Percentiles rank a stretch among this genome's conserved stretches.
phyloP scores from a whole-genome alignment of 2,888 invertebrate genomes.

The Drosophila yooni region DNA sequence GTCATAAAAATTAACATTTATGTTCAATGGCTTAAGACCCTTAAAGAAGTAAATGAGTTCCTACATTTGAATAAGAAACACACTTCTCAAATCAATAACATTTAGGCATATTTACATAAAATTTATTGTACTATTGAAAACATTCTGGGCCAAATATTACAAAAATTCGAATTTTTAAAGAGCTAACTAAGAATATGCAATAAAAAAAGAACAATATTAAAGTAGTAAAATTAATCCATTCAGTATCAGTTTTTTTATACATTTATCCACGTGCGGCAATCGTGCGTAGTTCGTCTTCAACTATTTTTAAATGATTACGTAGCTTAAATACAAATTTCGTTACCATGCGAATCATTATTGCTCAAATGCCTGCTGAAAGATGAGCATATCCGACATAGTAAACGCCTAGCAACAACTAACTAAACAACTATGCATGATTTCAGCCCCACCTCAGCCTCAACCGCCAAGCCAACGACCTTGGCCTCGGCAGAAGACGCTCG shows the following conservation, averaged over 20 bases:
- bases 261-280: not conserved
- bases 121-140: not conserved
- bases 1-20: slow-evolving; percentile 1
- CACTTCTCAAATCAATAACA: slow-evolving; percentile 13
- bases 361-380: slow-evolving; percentile 1
- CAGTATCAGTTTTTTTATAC: not conserved
- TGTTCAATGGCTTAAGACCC: not conserved
- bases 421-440: not conserved
- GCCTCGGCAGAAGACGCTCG: slow-evolving; percentile 28
- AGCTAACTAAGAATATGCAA: not conserved
- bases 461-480: slow-evolving; percentile 54
- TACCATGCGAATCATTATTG: slow-evolving; percentile 29
- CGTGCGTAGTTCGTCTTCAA: not conserved
- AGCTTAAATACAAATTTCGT: slow-evolving; percentile 15
- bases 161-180: not conserved
- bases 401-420: slow-evolving; percentile 16
- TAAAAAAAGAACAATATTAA: not conserved
- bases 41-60: slow-evolving; percentile 1
- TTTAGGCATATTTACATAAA: not conserved
- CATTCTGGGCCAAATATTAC: not conserved
- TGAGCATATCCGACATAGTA: not conserved
- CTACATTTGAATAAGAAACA: slow-evolving; percentile 1
- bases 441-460: not conserved
- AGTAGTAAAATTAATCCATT: not conserved
- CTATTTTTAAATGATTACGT: not conserved